Conservation (phyloP, 2,113 vertebrate species). For the Pheucticus melanocephalus region DNA sequence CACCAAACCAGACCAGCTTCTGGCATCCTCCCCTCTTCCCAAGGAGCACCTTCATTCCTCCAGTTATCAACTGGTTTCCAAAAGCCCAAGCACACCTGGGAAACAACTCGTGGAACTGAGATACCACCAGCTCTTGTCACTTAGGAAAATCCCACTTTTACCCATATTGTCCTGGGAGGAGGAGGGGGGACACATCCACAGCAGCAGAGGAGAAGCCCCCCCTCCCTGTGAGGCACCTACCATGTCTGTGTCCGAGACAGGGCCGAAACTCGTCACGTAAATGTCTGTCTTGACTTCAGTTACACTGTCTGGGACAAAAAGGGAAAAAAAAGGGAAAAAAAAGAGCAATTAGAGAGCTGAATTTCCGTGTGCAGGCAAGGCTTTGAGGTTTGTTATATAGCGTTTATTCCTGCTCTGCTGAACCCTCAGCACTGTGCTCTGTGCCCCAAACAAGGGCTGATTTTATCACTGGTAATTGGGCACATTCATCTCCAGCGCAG, state of each 20-base stretch:
- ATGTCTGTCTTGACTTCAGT: constrained; percentile 98
- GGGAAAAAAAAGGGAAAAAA: neutral
- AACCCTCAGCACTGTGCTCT: neutral
- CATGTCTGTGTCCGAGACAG: constrained; percentile 98
- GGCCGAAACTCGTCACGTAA: constrained; percentile 97
- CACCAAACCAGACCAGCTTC: neutral
- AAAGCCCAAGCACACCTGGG: neutral
- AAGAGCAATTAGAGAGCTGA: constrained; percentile 26
- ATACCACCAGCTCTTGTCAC: neutral
- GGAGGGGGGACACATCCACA: neutral
- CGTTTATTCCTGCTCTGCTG: neutral
- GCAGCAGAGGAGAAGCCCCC: neutral
- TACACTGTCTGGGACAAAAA: constrained; percentile 82
- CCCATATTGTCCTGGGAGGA: rapidly evolving
- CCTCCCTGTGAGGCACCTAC: constrained; percentile 62
- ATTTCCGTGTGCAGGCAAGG: neutral
- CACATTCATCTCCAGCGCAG: neutral
- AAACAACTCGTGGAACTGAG: neutral
- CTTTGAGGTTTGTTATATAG: neutral
- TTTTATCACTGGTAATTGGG: neutral
- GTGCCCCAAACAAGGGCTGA: neutral
- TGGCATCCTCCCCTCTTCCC: neutral
- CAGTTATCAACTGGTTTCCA: neutral
- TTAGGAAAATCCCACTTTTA: neutral
- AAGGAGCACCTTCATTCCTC: neutral